phyloP scores from a whole-genome alignment of 2,113 vertebrate species.

The cattle (Bos taurus) region ARS-UCD2.0 NC_037350.1:39470001-39470500 shows the following conservation, averaged over 20 bases:
- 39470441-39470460: background rate
- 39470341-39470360: background rate
- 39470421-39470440: background rate
- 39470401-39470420: background rate
- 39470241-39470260: background rate
- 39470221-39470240: background rate
- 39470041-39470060: background rate
- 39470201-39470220: background rate
- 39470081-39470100: background rate
- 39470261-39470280: background rate
- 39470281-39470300: background rate
- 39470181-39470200: background rate
- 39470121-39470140: background rate
- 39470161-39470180: background rate
- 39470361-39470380: background rate
- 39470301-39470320: background rate
- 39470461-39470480: background rate
- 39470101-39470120: background rate
- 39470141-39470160: background rate
- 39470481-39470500: background rate
- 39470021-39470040: background rate
- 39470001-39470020: conserved; percentile 35
- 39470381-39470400: background rate
- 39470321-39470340: background rate
- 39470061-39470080: conserved; percentile 8